These are phyloP conservation scores for Nemurella pictetii DNA, from an alignment of 2,888 invertebrate species.

Conservation along the genomic window DNA sequence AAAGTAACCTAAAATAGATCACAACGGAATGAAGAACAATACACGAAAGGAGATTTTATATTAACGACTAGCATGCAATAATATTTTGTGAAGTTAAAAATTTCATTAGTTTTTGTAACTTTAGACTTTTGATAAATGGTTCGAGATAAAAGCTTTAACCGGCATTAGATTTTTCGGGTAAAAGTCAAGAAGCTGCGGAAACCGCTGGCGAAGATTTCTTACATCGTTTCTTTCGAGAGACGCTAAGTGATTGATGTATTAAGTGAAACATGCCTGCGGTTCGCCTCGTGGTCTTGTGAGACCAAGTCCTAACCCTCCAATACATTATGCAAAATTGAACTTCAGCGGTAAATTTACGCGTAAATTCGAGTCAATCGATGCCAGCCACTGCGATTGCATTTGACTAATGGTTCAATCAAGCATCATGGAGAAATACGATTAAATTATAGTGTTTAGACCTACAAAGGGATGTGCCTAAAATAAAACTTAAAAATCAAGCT, in stretches of 20 bases:
- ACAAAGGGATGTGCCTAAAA: too few relatives aligned
- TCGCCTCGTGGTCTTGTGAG: background rate
- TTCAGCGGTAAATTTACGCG: background rate
- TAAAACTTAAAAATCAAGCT: too few relatives aligned
- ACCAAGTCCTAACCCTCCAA: background rate
- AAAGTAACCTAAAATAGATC: too few relatives aligned
- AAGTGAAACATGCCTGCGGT: constrained; percentile 6
- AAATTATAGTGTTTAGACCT: too few relatives aligned
- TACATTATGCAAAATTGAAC: constrained; percentile 15
- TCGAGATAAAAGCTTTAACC: background rate
- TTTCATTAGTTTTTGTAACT: background rate
- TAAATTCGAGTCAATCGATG: background rate
- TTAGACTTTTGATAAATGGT: background rate
- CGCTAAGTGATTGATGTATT: constrained; percentile 1
- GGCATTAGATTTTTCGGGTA: background rate
- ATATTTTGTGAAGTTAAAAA: background rate
- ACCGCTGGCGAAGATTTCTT: background rate
- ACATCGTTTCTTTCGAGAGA: background rate
- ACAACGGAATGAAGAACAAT: background rate
- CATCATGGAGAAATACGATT: background rate
- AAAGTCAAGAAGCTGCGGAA: background rate
- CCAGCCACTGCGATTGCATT: background rate
- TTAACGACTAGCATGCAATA: background rate
- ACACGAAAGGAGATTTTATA: background rate
- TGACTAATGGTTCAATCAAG: background rate